A percentile compares a stretch with the other conserved stretches of the same genome.
Conservation (phyloP, 2,113 vertebrate genomes). For the Mobula hypostoma region DNA sequence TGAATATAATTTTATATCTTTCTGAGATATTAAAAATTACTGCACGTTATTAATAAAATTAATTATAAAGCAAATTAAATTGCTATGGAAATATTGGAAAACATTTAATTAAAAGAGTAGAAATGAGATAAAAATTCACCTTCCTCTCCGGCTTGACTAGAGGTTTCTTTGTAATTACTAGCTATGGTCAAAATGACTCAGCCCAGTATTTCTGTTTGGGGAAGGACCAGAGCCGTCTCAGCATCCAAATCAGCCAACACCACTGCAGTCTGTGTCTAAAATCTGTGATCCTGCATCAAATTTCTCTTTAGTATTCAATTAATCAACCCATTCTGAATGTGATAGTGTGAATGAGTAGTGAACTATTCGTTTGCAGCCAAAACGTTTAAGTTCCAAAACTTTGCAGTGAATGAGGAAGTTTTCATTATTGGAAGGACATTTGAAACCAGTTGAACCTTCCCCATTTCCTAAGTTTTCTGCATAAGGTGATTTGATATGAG, state of each 20-base stretch:
- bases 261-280: constrained; percentile 40
- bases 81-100: too few species aligned
- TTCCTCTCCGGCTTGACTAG: too few species aligned
- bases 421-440: neutral
- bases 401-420: neutral
- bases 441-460: neutral
- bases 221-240: constrained; percentile 44
- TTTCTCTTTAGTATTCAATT: constrained; percentile 46
- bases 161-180: too few species aligned
- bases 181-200: neutral
- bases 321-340: neutral
- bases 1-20: too few species aligned
- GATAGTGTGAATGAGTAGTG: constrained; percentile 34
- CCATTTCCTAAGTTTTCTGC: neutral
- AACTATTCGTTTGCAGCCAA: neutral
- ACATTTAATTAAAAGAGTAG: too few species aligned
- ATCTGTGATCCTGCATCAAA: constrained; percentile 47
- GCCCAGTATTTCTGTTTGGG: constrained; percentile 6
- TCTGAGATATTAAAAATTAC: too few species aligned
- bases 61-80: too few species aligned
- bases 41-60: too few species aligned
- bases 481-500: neutral
- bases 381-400: neutral
- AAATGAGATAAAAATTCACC: too few species aligned
- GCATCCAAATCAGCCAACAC: constrained; percentile 39